Evolutionary conservation across 2,113 vertebrate species (phyloP).

Genomic region (Aegithalos caudatus): DNA sequence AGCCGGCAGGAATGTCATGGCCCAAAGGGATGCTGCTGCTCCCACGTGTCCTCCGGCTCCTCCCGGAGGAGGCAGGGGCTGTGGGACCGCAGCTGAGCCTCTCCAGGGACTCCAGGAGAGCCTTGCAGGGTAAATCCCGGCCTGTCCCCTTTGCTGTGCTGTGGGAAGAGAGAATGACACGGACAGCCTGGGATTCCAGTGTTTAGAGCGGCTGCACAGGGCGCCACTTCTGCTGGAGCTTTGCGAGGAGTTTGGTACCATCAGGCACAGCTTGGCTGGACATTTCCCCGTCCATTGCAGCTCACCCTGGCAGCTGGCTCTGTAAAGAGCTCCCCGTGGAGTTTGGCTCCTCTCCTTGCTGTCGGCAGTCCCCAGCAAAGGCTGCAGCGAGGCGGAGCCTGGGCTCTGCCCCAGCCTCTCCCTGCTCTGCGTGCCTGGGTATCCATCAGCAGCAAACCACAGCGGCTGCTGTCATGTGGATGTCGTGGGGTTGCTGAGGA

Average conservation of each 20-base stretch:
- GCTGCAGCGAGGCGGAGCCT: not conserved
- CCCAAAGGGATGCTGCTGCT: not conserved
- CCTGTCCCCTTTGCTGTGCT: not conserved
- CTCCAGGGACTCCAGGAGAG: not conserved
- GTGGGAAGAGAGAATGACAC: not conserved
- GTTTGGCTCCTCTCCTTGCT: not conserved
- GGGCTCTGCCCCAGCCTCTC: not conserved
- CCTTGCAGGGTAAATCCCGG: not conserved
- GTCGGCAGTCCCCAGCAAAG: not conserved
- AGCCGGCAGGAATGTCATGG: not conserved
- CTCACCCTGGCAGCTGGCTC: not conserved
- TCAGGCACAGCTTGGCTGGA: not conserved
- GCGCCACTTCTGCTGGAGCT: not conserved
- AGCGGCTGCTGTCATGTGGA: not conserved
- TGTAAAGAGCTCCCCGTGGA: not conserved
- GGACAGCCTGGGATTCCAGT: not conserved
- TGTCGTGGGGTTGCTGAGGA: not conserved
- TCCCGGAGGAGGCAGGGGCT: not conserved
- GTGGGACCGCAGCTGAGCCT: not conserved
- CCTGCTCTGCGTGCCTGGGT: not conserved
- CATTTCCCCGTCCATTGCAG: not conserved
- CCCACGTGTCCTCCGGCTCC: accelerated
- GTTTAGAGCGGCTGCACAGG: not conserved
- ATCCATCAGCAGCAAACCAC: not conserved
- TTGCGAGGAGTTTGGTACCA: not conserved